phyloP scores from a whole-genome alignment of 2,888 invertebrate genomes.

The Hymenopus coronatus region DNA sequence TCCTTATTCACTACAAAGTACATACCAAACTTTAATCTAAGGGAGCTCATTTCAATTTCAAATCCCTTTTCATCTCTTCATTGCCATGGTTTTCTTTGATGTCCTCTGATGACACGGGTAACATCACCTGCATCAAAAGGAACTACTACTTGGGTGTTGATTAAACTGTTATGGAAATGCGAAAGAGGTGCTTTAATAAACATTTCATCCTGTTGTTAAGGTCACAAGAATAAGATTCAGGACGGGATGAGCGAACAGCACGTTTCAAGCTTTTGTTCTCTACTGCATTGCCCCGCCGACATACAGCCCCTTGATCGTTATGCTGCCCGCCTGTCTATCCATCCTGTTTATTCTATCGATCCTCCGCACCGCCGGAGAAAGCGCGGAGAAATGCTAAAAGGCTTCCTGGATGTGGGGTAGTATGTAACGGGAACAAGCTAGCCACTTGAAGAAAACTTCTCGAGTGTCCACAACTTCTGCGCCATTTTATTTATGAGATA shows the following conservation, averaged over 20 bases:
- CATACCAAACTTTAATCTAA: neutral
- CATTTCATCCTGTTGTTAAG: neutral
- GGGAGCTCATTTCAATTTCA: neutral
- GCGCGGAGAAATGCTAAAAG: neutral
- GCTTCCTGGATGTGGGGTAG: neutral
- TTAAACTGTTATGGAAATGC: neutral
- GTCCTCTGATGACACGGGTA: neutral
- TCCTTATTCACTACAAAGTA: neutral
- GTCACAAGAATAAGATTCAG: neutral
- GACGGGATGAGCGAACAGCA: neutral
- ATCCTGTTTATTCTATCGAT: neutral
- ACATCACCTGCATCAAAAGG: neutral
- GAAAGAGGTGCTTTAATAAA: neutral
- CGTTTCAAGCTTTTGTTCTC: neutral
- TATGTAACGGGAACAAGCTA: neutral
- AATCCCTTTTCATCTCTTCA: neutral
- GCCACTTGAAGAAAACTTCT: neutral
- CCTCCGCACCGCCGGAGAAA: neutral
- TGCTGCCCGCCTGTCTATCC: neutral
- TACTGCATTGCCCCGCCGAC: neutral
- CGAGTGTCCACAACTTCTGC: no score
- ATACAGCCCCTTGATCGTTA: neutral
- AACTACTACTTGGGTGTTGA: neutral
- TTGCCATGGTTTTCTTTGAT: neutral
- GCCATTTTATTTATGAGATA: no score